These are phyloP conservation scores for Cephalopholis sonnerati DNA, from an alignment of 2,113 vertebrate genomes.

Conservation along the genomic window DNA sequence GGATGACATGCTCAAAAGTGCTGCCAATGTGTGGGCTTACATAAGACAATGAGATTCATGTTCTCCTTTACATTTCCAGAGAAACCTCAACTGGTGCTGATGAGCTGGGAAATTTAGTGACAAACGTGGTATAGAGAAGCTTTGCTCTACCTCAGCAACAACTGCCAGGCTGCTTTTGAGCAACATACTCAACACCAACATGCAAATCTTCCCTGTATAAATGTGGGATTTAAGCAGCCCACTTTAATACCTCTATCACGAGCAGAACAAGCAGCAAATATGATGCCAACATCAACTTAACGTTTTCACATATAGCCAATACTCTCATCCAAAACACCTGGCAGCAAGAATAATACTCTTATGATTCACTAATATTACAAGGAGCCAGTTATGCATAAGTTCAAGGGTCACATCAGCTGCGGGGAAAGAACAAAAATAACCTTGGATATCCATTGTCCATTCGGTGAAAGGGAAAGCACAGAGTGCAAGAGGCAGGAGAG, in stretches of 20 bases:
- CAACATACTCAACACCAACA: not conserved
- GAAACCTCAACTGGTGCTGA: not conserved
- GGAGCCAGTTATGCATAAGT: not conserved
- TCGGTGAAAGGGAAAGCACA: not conserved
- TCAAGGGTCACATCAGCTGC: constrained; percentile 5
- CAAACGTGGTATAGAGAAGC: not conserved
- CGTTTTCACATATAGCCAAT: not conserved
- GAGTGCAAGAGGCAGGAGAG: not conserved
- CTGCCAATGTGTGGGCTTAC: not conserved
- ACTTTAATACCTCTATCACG: constrained; percentile 3
- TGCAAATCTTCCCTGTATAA: constrained; percentile 18
- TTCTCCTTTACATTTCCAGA: not conserved
- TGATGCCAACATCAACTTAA: not conserved
- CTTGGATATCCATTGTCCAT: not conserved
- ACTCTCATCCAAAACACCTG: constrained; percentile 22
- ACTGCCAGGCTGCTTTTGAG: not conserved
- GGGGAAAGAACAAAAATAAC: not conserved
- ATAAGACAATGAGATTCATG: not conserved
- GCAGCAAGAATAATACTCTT: constrained; percentile 14
- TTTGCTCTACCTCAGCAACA: not conserved
- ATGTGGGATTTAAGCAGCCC: constrained; percentile 29
- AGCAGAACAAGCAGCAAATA: constrained; percentile 5
- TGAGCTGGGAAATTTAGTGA: not conserved
- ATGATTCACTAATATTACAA: constrained; percentile 23
- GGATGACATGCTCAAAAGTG: not conserved